These are phyloP conservation scores for Cololabis saira DNA, from an alignment of 2,113 vertebrate species.

Conservation along the genomic window DNA sequence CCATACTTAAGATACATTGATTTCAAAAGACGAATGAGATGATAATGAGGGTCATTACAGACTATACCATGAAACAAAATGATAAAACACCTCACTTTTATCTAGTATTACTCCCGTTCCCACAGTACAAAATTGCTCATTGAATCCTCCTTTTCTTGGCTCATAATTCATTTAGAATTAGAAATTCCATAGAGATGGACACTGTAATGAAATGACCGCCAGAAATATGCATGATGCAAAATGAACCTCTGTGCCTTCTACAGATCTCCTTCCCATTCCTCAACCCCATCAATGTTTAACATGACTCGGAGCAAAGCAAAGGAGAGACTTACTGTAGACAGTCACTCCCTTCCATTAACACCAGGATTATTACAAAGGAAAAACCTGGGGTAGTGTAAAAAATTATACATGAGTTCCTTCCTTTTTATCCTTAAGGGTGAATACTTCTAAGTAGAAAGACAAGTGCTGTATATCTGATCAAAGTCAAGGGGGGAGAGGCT, in stretches of 20 bases:
- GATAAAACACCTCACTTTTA: neutral
- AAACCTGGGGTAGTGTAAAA: slow-evolving; percentile 58
- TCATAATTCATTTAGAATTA: slow-evolving; percentile 32
- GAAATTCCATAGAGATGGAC: neutral
- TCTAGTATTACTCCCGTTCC: neutral
- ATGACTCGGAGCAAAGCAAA: slow-evolving; percentile 46
- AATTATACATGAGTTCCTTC: slow-evolving; percentile 65
- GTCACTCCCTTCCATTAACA: slow-evolving; percentile 55
- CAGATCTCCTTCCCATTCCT: slow-evolving; percentile 15
- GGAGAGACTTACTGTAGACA: slow-evolving; percentile 42
- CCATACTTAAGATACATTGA: neutral
- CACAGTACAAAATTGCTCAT: neutral
- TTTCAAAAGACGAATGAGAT: neutral
- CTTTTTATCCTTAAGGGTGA: slow-evolving; percentile 58
- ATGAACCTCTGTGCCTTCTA: slow-evolving; percentile 10
- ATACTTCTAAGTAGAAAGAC: slow-evolving; percentile 74
- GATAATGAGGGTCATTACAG: slow-evolving; percentile 1
- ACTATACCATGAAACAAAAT: slow-evolving; percentile 9
- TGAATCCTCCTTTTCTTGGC: neutral
- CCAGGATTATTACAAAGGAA: slow-evolving; percentile 60
- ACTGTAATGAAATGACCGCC: slow-evolving; percentile 20
- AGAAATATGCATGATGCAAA: slow-evolving; percentile 28
- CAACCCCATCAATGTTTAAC: slow-evolving; percentile 44
- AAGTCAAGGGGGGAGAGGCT: slow-evolving; percentile 70
- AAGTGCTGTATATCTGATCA: slow-evolving; percentile 79